These are phyloP conservation scores for Leptinotarsa peninsularis DNA, from an alignment of 2,888 invertebrate genomes.

Conservation along the genomic window DNA sequence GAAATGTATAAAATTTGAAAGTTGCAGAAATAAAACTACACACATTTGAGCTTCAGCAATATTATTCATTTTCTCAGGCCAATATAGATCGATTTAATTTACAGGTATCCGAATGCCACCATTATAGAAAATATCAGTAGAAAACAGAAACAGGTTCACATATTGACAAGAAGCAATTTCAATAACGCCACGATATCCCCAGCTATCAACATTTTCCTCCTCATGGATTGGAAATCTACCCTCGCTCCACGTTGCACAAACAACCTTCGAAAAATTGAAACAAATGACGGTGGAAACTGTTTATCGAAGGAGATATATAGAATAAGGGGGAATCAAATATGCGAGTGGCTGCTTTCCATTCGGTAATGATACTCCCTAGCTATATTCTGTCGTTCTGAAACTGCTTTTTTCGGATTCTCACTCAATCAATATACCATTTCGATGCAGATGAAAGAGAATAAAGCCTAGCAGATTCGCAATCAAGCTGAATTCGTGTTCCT, in stretches of 20 bases:
- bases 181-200: neutral
- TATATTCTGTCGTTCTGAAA: constrained; percentile 53
- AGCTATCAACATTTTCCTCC: neutral
- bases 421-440: constrained; percentile 55
- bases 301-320: constrained; percentile 48
- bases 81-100: too few species aligned
- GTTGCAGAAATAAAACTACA: too few species aligned
- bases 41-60: too few species aligned
- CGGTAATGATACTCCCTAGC: constrained; percentile 53
- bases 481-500: constrained; percentile 34
- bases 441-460: constrained; percentile 48
- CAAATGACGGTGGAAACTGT: constrained; percentile 48
- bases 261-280: constrained; percentile 46
- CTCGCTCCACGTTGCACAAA: constrained; percentile 30
- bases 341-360: constrained; percentile 48
- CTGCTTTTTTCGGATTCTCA: constrained; percentile 51
- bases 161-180: too few species aligned
- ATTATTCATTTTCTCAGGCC: too few species aligned
- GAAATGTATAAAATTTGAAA: too few species aligned
- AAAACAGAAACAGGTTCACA: too few species aligned
- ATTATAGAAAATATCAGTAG: too few species aligned
- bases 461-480: constrained; percentile 45
- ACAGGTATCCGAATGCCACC: too few species aligned
- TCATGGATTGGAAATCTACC: neutral
- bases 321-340: constrained; percentile 53